Evolutionary conservation across 2,113 vertebrate genomes (phyloP).

Genomic region (Cephalopholis sonnerati): DNA sequence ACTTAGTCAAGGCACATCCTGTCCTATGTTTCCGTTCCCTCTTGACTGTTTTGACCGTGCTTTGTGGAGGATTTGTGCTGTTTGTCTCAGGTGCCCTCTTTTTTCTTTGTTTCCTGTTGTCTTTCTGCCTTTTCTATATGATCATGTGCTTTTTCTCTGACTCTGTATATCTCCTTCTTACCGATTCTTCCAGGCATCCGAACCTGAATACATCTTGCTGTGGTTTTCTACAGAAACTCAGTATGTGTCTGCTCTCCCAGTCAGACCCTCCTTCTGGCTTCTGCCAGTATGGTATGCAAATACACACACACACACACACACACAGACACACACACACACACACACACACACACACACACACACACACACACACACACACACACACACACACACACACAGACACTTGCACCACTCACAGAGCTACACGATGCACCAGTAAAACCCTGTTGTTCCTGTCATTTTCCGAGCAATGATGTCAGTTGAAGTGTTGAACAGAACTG

Average conservation of each 20-base stretch:
- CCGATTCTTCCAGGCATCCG: slow-evolving; percentile 84
- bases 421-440: slow-evolving; percentile 10
- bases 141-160: slow-evolving; percentile 10
- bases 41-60: not conserved
- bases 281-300: slow-evolving; percentile 83
- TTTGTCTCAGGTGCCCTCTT: slow-evolving; percentile 7
- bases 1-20: slow-evolving; percentile 29
- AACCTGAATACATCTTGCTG: slow-evolving; percentile 90
- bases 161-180: slow-evolving; percentile 28
- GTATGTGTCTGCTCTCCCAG: slow-evolving; percentile 86
- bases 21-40: slow-evolving; percentile 7
- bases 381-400: slow-evolving; percentile 3
- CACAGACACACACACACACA: not conserved
- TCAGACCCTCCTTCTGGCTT: slow-evolving; percentile 71
- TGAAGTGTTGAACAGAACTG: not conserved
- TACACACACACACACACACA: slow-evolving; percentile 7
- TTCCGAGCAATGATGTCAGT: slow-evolving; percentile 16
- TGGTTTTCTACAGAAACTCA: slow-evolving; percentile 90
- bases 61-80: not conserved
- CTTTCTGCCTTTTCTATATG: not conserved
- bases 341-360: not conserved
- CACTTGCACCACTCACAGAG: slow-evolving; percentile 2
- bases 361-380: slow-evolving; percentile 1
- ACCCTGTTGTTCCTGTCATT: slow-evolving; percentile 24
- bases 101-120: not conserved